Conservation (phyloP, 2,888 invertebrate species). For the Lepidonotus clava region DNA sequence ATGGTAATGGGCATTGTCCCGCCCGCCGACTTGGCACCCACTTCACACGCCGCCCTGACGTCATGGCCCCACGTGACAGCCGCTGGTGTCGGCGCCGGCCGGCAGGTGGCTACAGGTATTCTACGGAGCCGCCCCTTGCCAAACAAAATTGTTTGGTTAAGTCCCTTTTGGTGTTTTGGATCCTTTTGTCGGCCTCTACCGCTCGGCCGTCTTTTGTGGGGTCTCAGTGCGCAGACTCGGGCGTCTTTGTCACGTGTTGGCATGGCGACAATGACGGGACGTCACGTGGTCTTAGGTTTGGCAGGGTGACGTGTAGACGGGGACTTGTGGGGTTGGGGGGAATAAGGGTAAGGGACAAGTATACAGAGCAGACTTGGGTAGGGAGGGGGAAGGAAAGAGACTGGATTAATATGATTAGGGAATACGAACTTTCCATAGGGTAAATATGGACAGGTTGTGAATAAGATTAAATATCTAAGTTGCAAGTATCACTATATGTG, state of each 20-base stretch:
- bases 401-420: too few species aligned
- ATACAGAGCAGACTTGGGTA: too few species aligned
- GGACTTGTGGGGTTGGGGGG: not conserved
- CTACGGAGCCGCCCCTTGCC: constrained; percentile 7
- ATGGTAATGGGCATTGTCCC: not conserved
- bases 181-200: not conserved
- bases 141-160: constrained; percentile 20
- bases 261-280: not conserved
- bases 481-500: too few species aligned
- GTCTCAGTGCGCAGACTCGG: not conserved
- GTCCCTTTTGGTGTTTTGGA: not conserved
- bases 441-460: too few species aligned
- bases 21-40: not conserved
- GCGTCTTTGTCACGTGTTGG: not conserved
- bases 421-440: too few species aligned
- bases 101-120: not conserved
- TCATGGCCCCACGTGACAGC: not conserved
- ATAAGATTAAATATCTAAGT: too few species aligned
- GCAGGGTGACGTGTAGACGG: not conserved
- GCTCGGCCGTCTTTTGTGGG: not conserved
- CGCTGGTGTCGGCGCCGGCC: not conserved
- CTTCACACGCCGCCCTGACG: not conserved
- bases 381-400: not conserved
- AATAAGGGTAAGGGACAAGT: too few species aligned
- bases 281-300: not conserved